These are phyloP conservation scores for Andrena camellia DNA, from an alignment of 2,888 invertebrate species.

Conservation along the genomic window DNA sequence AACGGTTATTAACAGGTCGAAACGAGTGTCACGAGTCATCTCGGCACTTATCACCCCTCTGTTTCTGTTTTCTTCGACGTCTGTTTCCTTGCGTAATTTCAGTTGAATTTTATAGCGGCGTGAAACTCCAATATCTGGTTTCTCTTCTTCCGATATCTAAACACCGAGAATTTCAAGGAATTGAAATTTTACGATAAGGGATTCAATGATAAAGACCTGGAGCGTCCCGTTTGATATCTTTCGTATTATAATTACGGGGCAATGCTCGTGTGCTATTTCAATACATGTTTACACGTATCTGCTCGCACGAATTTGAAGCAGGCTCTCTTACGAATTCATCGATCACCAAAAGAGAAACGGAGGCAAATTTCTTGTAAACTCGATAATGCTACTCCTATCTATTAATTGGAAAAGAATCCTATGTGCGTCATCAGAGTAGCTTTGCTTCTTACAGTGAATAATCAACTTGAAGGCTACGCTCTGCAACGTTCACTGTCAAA, in stretches of 20 bases:
- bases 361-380: background rate
- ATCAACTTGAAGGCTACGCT: background rate
- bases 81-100: background rate
- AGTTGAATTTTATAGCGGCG: background rate
- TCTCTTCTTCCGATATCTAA: too few relatives aligned
- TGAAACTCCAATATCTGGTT: too few relatives aligned
- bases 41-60: background rate
- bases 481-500: background rate
- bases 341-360: background rate
- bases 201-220: too few relatives aligned
- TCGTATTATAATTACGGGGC: too few relatives aligned
- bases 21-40: conserved; percentile 6
- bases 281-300: background rate
- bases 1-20: conserved; percentile 18
- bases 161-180: too few relatives aligned
- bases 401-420: background rate
- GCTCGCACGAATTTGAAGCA: background rate
- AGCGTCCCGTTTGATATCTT: too few relatives aligned
- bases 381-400: background rate
- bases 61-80: background rate
- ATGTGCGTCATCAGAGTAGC: conserved; percentile 11
- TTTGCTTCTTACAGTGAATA: background rate
- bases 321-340: background rate
- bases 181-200: too few relatives aligned
- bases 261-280: background rate